These are phyloP conservation scores for Atta colombica DNA, from an alignment of 1,140 invertebrate genomes.

Conservation along the genomic window DNA sequence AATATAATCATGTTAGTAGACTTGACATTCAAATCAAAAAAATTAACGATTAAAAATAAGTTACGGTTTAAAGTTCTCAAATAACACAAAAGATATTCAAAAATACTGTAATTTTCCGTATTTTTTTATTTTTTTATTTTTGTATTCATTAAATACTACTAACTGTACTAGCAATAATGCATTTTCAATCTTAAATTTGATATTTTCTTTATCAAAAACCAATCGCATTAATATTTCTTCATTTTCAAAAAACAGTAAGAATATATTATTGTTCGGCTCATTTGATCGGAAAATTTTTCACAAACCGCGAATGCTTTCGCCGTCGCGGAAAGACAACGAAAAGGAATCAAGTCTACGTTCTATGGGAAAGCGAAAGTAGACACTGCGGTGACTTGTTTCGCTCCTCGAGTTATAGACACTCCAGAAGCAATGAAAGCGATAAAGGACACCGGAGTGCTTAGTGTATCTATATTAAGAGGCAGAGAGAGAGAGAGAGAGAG, in stretches of 20 bases:
- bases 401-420: constrained; percentile 54
- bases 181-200: background rate
- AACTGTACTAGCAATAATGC: background rate
- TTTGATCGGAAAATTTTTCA: background rate
- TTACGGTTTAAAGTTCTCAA: background rate
- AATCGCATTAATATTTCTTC: background rate
- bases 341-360: constrained; percentile 48
- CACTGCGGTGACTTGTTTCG: constrained; percentile 33
- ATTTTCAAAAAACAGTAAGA: background rate
- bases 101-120: background rate
- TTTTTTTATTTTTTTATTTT: background rate
- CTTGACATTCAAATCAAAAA: constrained; percentile 14
- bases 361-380: constrained; percentile 63
- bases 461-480: constrained; percentile 14
- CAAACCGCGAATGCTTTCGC: constrained; percentile 32
- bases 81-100: background rate
- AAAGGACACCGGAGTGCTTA: constrained; percentile 48
- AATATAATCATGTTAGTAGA: background rate
- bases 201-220: background rate
- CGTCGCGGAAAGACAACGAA: constrained; percentile 11
- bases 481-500: background rate
- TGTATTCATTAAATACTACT: background rate
- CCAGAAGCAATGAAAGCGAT: constrained; percentile 59
- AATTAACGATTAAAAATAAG: background rate
- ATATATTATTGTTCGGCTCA: background rate